A percentile compares a stretch with the other conserved stretches of the same genome.
These are phyloP conservation scores for Gonatopus flavifemur DNA, from an alignment of 1,140 invertebrate genomes.

Conservation along the genomic window DNA sequence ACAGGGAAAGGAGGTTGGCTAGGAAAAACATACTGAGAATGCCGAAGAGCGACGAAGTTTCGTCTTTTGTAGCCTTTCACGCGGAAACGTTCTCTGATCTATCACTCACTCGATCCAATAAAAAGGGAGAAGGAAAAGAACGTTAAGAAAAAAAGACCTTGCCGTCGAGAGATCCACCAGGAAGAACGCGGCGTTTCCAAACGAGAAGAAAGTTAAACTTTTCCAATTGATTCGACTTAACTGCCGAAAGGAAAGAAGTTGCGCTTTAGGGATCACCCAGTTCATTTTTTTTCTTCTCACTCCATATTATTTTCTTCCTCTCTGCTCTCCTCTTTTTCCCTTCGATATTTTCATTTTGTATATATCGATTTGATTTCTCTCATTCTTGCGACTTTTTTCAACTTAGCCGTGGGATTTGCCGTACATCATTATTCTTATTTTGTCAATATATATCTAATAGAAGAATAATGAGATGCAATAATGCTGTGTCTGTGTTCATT, in stretches of 20 bases:
- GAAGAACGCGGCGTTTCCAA: slow-evolving; percentile 29
- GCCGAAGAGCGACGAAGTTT: slow-evolving; percentile 26
- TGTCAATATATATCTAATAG: too few species aligned
- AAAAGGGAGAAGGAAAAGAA: too few species aligned
- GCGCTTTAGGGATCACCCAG: too few species aligned
- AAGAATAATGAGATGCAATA: too few species aligned
- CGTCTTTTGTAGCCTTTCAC: slow-evolving; percentile 21
- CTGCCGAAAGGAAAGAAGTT: slow-evolving; percentile 18
- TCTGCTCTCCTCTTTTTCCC: not conserved
- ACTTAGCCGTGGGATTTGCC: too few species aligned
- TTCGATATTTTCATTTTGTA: too few species aligned
- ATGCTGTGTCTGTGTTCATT: too few species aligned
- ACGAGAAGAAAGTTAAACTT: slow-evolving; percentile 38
- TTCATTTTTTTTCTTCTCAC: not conserved
- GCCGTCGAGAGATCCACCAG: slow-evolving; percentile 16
- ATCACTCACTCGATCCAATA: slow-evolving; percentile 34
- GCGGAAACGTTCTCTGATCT: slow-evolving; percentile 34
- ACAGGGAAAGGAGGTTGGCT: slow-evolving; percentile 1
- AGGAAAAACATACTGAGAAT: too few species aligned
- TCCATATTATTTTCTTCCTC: too few species aligned
- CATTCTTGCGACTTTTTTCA: too few species aligned
- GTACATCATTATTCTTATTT: too few species aligned
- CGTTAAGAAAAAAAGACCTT: slow-evolving; percentile 16
- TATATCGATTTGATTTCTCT: too few species aligned
- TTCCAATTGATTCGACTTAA: slow-evolving; percentile 44